Conservation (phyloP, 2,113 vertebrate genomes). For the Colossoma macropomum region DNA sequence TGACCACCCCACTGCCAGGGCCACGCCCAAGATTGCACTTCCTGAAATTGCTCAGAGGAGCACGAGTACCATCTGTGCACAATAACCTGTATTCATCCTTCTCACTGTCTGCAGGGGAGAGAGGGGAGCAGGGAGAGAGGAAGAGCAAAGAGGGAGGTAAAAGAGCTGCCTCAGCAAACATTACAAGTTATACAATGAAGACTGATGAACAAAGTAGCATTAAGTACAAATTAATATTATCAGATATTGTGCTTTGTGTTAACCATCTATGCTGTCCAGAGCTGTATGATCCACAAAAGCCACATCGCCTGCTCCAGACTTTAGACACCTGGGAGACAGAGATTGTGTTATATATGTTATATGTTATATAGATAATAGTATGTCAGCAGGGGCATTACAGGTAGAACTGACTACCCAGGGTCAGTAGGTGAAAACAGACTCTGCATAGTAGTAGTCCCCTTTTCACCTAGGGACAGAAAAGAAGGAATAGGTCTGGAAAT, state of each 20-base stretch:
- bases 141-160: neutral
- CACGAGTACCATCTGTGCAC: conserved; percentile 83
- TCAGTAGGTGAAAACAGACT: too few species aligned
- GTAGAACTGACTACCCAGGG: too few species aligned
- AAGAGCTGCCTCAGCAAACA: too few species aligned
- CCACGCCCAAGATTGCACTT: conserved; percentile 85
- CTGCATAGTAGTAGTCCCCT: too few species aligned
- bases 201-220: too few species aligned
- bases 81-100: conserved; percentile 78
- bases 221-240: too few species aligned
- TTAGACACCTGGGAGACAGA: conserved; percentile 79
- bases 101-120: conserved; percentile 73
- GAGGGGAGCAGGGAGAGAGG: neutral
- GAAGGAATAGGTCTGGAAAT: too few species aligned
- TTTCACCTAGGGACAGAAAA: too few species aligned
- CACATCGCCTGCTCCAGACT: conserved; percentile 81
- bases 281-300: conserved; percentile 88
- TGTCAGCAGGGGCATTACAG: conserved; percentile 5
- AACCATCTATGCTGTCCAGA: conserved; percentile 81
- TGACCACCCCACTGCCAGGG: conserved; percentile 80
- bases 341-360: neutral
- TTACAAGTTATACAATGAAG: too few species aligned
- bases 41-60: conserved; percentile 76
- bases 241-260: neutral
- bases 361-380: neutral